Evolutionary conservation across 2,797 vertebrate genomes (phyloP), one percentile per base, ranked within the genome.

Genomic region (Sebastes hubbsi): DNA sequence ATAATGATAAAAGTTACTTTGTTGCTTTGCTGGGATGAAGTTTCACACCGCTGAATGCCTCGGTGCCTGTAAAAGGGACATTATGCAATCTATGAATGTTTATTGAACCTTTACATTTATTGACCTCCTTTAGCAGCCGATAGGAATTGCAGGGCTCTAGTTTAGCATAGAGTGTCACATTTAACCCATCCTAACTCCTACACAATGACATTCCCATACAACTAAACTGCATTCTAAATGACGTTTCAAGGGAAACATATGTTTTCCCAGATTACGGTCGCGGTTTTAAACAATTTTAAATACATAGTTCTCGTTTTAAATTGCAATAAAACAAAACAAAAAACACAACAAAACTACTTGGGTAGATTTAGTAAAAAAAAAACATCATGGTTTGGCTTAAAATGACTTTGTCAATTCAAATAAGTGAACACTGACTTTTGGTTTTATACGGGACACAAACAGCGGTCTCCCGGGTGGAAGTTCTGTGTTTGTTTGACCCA

Each of bases 1-100:
- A 30, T 83, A 72, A 89, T 87, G 85, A 85, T 83, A 79, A 84
- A 88, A 87, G 82, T 87, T 85, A 52, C 60, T 72, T 55, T 61
- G 72, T 20, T 62, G 65, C 67, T 68, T 65, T 20, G 46, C 16
- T 10, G 20, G 22, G 29, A 70, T 78, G 54, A 69, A 82, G 66
- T 89, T 79, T 77, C 36, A 36, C 67, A 65, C 8, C 49, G 58
- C 29, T 11, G 38, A 80, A 80, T 22, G 62, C 59, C 25, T 56
- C 24, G 1, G 11, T 34, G 18, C 12, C 36, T 72, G 46, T 67
- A 61, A 84, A 79, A 71, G 25, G 9, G n/a, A 55, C 49, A 71
- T 65, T 16, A 81, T 10, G 5, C n/a, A 62, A 84, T 86, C 55
- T 72, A 29, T 75, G 16, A 80, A 22, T 52, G 25, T 60, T 72